Evolutionary conservation across 2,888 invertebrate species (phyloP).

Genomic region (Dynastes grantii): DNA sequence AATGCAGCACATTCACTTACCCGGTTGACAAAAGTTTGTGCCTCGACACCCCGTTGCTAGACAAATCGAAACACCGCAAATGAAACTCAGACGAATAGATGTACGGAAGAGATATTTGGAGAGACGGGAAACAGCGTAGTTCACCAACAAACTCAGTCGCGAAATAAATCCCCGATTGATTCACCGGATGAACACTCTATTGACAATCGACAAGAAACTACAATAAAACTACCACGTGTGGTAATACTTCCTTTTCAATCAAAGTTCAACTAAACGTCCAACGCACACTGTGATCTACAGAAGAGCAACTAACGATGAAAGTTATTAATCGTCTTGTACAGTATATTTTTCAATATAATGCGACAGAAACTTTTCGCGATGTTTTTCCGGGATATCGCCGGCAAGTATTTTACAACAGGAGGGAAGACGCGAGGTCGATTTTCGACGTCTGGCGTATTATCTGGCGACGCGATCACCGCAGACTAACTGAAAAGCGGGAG

Average conservation of each 20-base stretch:
- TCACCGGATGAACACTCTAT: not conserved
- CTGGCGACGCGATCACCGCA: conserved; percentile 61
- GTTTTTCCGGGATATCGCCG: conserved; percentile 11
- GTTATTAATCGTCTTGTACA: not conserved
- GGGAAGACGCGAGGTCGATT: conserved; percentile 28
- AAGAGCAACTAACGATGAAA: not conserved
- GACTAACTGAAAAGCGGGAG: conserved; percentile 66
- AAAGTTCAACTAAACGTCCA: conserved; percentile 13
- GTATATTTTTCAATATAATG: not conserved
- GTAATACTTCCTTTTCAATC: not conserved
- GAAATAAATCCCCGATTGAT: not conserved
- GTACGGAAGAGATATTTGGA: conserved; percentile 8
- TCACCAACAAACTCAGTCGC: conserved; percentile 13
- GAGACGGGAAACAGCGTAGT: not conserved
- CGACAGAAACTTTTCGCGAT: conserved; percentile 21
- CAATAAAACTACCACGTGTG: not conserved
- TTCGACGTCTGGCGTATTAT: conserved; percentile 43
- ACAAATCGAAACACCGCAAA: conserved; percentile 28
- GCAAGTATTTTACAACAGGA: conserved; percentile 9
- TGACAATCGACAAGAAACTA: not conserved
- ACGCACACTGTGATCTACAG: not conserved
- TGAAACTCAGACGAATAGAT: not conserved
- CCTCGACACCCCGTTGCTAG: not conserved
- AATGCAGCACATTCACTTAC: conserved; percentile 4
- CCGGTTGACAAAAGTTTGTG: conserved; percentile 14